These are phyloP conservation scores for Tragelaphus imberbis DNA, from an alignment of 2,113 vertebrate species.

Conservation along the genomic window DNA sequence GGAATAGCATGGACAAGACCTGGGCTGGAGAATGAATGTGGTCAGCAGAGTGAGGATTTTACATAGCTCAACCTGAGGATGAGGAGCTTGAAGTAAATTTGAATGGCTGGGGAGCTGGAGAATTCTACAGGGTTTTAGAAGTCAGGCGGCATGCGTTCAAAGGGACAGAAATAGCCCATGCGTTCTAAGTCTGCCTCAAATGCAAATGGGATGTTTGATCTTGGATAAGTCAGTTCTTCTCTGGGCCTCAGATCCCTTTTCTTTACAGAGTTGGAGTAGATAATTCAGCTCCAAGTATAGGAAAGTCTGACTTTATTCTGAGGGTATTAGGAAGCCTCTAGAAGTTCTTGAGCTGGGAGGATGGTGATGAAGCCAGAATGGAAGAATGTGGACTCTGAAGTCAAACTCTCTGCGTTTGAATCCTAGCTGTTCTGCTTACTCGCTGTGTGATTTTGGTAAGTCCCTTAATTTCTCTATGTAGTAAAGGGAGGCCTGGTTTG, in stretches of 20 bases:
- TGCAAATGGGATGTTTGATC: not conserved
- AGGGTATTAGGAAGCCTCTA: not conserved
- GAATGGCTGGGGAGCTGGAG: not conserved
- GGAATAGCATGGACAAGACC: not conserved
- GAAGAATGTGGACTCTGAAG: not conserved
- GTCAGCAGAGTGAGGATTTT: not conserved
- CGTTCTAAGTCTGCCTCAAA: not conserved
- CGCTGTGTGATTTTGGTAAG: not conserved
- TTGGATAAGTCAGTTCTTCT: not conserved
- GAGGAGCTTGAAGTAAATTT: not conserved
- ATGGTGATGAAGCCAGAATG: no score
- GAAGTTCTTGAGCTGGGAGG: not conserved
- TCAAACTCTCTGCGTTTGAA: not conserved
- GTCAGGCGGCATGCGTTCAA: rapidly evolving
- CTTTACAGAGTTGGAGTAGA: not conserved
- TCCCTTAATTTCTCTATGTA: not conserved
- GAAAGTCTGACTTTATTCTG: not conserved
- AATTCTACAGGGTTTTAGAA: not conserved
- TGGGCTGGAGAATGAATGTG: no score
- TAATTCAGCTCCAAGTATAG: not conserved
- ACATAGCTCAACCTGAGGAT: not conserved
- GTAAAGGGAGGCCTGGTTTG: not conserved
- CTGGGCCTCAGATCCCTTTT: not conserved
- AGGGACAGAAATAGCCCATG: no score
- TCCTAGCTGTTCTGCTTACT: not conserved